These are phyloP conservation scores for Tiliqua scincoides DNA, from an alignment of 2,113 vertebrate genomes.

Conservation along the genomic window DNA sequence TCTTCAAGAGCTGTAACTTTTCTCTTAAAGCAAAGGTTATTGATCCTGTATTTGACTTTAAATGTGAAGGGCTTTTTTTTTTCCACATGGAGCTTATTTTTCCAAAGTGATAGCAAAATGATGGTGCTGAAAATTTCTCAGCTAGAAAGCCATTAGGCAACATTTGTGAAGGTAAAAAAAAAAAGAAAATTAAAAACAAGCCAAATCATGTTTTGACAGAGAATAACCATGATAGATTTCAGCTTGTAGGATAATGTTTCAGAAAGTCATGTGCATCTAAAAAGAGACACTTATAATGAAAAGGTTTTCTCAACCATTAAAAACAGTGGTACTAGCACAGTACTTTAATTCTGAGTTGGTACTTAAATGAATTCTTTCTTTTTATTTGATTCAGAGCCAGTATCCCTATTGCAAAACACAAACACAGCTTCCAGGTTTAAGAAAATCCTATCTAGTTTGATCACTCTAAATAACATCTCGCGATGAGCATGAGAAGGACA, in stretches of 20 bases:
- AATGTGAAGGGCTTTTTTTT: not conserved
- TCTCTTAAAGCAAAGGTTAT: not conserved
- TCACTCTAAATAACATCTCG: slow-evolving; percentile 26
- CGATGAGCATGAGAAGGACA: slow-evolving; percentile 47
- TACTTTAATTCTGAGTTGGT: slow-evolving; percentile 13
- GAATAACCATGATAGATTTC: slow-evolving; percentile 21
- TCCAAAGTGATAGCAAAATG: not conserved
- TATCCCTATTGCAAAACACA: slow-evolving; percentile 28
- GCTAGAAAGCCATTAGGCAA: not conserved
- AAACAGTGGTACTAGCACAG: slow-evolving; percentile 3
- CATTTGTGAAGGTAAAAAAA: not conserved
- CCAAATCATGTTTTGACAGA: not conserved
- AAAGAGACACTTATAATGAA: slow-evolving; percentile 28
- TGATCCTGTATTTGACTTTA: not conserved
- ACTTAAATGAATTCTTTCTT: slow-evolving; percentile 34
- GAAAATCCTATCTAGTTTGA: slow-evolving; percentile 36
- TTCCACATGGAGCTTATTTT: not conserved
- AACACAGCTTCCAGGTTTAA: not conserved
- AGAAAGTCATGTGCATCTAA: slow-evolving; percentile 21
- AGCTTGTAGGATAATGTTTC: slow-evolving; percentile 39
- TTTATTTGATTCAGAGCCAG: slow-evolving; percentile 48
- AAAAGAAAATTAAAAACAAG: not conserved
- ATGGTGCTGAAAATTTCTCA: not conserved
- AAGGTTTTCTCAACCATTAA: slow-evolving; percentile 34
- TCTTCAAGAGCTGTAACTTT: not conserved